Evolutionary conservation across 2,888 invertebrate species (phyloP).

Genomic region (Pristionchus arcanus): DNA sequence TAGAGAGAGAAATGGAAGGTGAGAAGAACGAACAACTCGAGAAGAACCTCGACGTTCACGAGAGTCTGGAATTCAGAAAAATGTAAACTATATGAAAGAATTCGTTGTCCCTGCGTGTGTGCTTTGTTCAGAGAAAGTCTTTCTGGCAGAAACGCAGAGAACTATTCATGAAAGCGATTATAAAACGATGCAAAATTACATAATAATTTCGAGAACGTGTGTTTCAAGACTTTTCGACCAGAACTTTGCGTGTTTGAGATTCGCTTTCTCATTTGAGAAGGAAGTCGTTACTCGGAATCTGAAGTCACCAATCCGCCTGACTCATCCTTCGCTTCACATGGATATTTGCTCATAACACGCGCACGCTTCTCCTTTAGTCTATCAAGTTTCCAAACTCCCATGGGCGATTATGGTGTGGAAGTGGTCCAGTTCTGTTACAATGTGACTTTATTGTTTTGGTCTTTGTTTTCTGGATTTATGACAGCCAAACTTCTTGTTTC

Average conservation of each 20-base stretch:
- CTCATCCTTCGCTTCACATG: conserved; percentile 6
- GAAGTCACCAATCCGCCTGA: not conserved
- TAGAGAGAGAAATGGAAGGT: conserved; percentile 54
- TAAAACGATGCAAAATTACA: too few relatives aligned
- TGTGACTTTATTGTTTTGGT: not conserved
- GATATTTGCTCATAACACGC: not conserved
- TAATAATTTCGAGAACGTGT: not conserved
- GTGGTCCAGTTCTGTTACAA: not conserved
- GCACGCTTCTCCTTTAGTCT: not conserved
- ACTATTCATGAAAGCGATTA: too few relatives aligned
- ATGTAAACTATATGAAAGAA: not conserved
- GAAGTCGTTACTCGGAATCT: not conserved
- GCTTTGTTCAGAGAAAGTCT: too few relatives aligned
- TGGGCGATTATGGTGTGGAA: not conserved
- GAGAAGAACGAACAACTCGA: conserved; percentile 43
- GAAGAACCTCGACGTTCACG: conserved; percentile 43
- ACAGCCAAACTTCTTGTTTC: not conserved
- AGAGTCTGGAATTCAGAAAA: conserved; percentile 25
- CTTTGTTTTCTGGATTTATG: not conserved
- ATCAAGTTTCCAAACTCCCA: conserved; percentile 1
- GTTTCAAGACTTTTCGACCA: not conserved
- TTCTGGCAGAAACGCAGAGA: too few relatives aligned
- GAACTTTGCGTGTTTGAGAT: not conserved
- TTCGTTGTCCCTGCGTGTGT: too few relatives aligned
- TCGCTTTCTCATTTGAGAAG: not conserved